Evolutionary conservation across 2,113 vertebrate species (phyloP), one percentile per base, ranked within the genome.

Genomic region (Spheniscus mendiculus): DNA sequence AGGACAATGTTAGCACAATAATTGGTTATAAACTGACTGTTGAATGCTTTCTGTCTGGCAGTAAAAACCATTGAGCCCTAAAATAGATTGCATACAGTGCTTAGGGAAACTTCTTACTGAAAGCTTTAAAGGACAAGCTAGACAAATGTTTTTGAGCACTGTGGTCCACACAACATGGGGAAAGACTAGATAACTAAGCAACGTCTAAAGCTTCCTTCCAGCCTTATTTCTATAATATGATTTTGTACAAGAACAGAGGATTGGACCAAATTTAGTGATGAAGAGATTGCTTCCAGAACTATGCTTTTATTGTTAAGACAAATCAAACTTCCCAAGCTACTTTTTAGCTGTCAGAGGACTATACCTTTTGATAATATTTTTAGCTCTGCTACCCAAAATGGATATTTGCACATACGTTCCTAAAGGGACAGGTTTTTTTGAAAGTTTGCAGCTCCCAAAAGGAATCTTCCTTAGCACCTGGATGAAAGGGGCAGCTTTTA

Each of bases 1-100:
- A 81, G 76, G 32, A 91, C 38, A 78, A 17, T 22, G 29, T 74
- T 91, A 91, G 65, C 55, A 67, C 81, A 94, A 55, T 91, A 78
- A 87, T 63, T 87, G 72, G 32, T 92, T 95, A 84, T 91, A 91
- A 92, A 89, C 72, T 84, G 72, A 50, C 50, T 89, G 34, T 59
- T 91, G 83, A 84, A 95, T 93, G 47, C 22, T 95, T 87, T 94
- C 80, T 91, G 7, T 58, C 83, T 74, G 42, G 17, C 15, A 44
- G 65, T 67, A 62, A 81, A 86, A 90, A 77, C n/a, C 0, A 2
- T 65, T 61, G 42, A 93, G 71, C 27, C 19, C 42, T 77, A 70
- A 90, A 93, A 86, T 32, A 92, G 59, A 77, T 93, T 92, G 67
- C 45, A 47, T 34, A 79, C 0, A 3, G 36, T 72, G 58, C 36